Conservation (phyloP, 2,113 vertebrate genomes). For the Chaetorhynchus papuensis region DNA sequence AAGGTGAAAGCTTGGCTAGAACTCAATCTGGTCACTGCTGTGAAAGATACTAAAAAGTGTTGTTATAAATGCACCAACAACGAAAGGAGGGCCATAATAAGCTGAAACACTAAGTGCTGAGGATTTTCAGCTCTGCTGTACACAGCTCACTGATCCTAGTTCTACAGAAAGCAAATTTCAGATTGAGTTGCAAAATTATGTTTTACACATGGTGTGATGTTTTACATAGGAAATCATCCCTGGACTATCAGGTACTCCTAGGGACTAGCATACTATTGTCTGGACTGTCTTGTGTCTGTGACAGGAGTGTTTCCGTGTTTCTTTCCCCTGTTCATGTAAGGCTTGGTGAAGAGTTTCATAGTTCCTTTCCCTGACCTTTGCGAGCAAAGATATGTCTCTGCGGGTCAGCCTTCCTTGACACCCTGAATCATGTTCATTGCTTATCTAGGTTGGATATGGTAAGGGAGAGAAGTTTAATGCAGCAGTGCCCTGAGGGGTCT, state of each 20-base stretch:
- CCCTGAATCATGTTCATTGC: not conserved
- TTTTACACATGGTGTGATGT: not conserved
- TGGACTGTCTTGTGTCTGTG: not conserved
- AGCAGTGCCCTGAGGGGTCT: not conserved
- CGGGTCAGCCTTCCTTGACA: not conserved
- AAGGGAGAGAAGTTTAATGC: not conserved
- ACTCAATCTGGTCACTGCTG: not conserved
- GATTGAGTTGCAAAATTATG: not conserved
- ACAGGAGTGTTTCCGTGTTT: accelerated
- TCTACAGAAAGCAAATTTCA: not conserved
- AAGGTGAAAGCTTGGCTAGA: not conserved
- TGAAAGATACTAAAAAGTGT: not conserved
- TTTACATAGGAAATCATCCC: not conserved
- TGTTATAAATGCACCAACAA: not conserved
- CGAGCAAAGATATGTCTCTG: not conserved
- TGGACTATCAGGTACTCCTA: not conserved
- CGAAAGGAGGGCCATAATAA: not conserved
- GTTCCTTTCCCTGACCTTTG: not conserved
- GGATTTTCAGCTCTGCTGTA: not conserved
- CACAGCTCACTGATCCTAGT: not conserved
- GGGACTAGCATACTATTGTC: too few species aligned
- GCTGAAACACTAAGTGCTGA: not conserved
- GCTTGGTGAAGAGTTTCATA: not conserved
- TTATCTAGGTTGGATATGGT: not conserved
- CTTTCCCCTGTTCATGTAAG: not conserved